A percentile compares a stretch with the other conserved stretches of the same genome.
Conservation (phyloP, 2,113 vertebrate genomes). For the Campylomormyrus numenius region DNA sequence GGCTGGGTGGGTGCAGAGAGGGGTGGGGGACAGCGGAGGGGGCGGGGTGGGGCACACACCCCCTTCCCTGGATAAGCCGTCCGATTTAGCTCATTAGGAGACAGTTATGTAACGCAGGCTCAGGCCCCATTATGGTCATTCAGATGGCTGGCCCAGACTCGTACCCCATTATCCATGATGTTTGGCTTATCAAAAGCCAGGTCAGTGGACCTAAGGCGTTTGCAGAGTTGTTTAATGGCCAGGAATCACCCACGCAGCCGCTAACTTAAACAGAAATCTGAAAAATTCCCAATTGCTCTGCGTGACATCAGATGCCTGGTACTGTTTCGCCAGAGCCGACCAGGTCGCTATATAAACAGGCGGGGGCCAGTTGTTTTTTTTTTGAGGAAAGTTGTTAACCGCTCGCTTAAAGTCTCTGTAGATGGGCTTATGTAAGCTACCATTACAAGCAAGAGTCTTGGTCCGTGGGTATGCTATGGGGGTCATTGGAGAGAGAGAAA, state of each 20-base stretch:
- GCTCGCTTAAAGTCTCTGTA: background rate
- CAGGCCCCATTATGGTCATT: background rate
- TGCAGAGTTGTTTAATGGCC: background rate
- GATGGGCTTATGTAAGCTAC: background rate
- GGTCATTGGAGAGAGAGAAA: background rate
- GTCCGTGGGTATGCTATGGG: background rate
- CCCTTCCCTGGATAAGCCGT: background rate
- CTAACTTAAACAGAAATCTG: background rate
- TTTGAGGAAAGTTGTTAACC: background rate
- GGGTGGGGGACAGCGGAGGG: constrained; percentile 7
- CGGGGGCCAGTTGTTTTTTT: background rate
- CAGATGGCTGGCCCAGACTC: background rate
- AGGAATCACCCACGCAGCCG: background rate
- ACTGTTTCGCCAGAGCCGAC: background rate
- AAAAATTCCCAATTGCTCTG: background rate
- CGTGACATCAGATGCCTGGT: background rate
- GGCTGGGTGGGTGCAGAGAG: too few relatives aligned
- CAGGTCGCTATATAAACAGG: background rate
- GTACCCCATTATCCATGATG: background rate
- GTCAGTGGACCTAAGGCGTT: background rate
- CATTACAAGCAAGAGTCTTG: background rate
- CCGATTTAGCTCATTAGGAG: constrained; percentile 13
- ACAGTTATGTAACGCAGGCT: constrained; percentile 7
- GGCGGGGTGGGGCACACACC: constrained; percentile 41
- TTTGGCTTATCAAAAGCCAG: background rate